Evolutionary conservation across 2,113 vertebrate genomes (phyloP), one percentile per base, ranked within the genome.

Genomic region (Saccopteryx leptura): DNA sequence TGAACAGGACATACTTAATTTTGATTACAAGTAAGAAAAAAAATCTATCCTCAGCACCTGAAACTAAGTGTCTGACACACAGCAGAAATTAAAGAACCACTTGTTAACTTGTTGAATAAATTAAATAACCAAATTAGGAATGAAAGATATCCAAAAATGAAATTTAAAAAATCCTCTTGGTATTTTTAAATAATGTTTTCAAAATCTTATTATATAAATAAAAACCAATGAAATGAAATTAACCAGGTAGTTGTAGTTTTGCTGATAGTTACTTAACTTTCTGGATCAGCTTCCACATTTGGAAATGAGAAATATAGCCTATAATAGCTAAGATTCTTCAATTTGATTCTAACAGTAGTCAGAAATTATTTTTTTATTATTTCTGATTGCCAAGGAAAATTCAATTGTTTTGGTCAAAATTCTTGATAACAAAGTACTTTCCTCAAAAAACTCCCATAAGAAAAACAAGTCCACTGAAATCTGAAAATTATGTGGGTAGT

Each of bases 401-500:
- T 90, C 50, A 66, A 48, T 24, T 82, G 39, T 88, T 84, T 95
- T 76, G 96, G 48, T 75, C 78, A 95, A 96, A 95, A 95, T 76
- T 93, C 60, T 71, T 81, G 18, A 24, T 96, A 88, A 94, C 48
- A 82, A 80, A 96, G 54, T 74, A 96, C 66, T 92, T 91, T 89
- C 82, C 88, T 69, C 31, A 93, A 93, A 97, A 97, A 89, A 19
- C 60, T 91, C 46, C 65, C 60, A 9, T n/a, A 91, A 85, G 58
- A 94, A 95, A 95, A 97, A 94, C 7, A 96, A 95, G 58, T 92
- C 33, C 68, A 94, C 17, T 88, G 33, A 85, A 95, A 96, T 68
- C 28, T 96, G 26, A 96, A 97, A 96, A 97, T 83, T 39, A 95
- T 6, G 88, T 95, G 81, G 84, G 95, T 90, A 52, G 90, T 86